Conservation (phyloP, 2,797 vertebrate species). For the Eurystomus glaucurus region DNA sequence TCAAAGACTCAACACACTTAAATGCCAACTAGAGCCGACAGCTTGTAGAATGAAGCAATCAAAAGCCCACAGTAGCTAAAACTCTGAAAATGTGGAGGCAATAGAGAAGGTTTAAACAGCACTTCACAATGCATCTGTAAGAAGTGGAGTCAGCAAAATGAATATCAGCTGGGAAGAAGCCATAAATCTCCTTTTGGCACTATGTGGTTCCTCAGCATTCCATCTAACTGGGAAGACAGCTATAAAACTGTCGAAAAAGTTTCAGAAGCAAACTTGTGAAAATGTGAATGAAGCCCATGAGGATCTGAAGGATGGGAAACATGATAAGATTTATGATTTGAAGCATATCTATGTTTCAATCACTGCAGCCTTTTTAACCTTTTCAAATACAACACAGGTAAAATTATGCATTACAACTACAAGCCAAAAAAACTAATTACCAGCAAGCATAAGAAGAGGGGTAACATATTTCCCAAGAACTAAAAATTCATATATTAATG, state of each 20-base stretch:
- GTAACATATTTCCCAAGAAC: not conserved
- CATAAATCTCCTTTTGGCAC: slow-evolving; percentile 1
- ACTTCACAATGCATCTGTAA: slow-evolving; percentile 28
- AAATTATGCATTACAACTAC: not conserved
- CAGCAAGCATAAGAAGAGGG: not conserved
- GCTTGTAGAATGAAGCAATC: not conserved
- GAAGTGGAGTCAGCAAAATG: slow-evolving; percentile 28
- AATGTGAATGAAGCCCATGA: not conserved
- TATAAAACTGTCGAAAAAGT: not conserved
- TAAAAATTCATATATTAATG: not conserved
- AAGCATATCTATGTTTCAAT: not conserved
- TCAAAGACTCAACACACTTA: not conserved
- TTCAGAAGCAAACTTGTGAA: slow-evolving; percentile 18
- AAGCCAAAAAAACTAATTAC: not conserved
- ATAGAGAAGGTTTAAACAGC: slow-evolving; percentile 14
- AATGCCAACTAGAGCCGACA: not conserved
- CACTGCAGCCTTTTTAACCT: not conserved
- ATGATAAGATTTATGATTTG: not conserved
- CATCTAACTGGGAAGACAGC: not conserved
- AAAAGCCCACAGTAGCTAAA: not conserved
- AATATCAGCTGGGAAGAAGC: not conserved
- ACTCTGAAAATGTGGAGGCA: not conserved
- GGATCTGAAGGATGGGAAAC: not conserved
- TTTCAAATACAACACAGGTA: not conserved
- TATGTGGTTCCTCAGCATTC: not conserved